Conservation (phyloP, 2,888 invertebrate genomes). For the Mesoligia furuncula region DNA sequence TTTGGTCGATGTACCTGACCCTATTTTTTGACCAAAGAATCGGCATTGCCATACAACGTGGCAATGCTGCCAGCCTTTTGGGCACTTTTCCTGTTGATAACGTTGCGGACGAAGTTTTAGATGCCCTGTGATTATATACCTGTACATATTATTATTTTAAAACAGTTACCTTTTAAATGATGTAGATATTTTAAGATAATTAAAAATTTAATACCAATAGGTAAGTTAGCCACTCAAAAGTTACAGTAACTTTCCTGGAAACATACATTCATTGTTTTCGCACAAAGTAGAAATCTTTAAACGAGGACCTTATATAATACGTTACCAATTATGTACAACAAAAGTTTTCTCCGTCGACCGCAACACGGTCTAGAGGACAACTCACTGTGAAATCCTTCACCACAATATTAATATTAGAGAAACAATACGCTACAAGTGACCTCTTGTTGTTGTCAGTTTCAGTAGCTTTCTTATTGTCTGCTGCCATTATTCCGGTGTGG, state of each 20-base stretch:
- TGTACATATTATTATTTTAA: neutral
- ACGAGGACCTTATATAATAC: slow-evolving; percentile 32
- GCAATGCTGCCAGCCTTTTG: neutral
- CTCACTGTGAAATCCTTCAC: slow-evolving; percentile 36
- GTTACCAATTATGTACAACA: slow-evolving; percentile 12
- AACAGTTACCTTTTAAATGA: neutral
- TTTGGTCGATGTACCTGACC: neutral
- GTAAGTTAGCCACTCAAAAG: neutral
- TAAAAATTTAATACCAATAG: neutral
- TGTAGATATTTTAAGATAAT: no score
- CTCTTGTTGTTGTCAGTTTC: slow-evolving; percentile 26
- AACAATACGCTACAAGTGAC: slow-evolving; percentile 52
- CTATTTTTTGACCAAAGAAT: neutral
- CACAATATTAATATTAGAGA: slow-evolving; percentile 41
- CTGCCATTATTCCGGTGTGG: slow-evolving; percentile 32
- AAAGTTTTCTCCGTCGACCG: slow-evolving; percentile 35
- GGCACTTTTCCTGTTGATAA: neutral
- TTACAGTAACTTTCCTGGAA: slow-evolving; percentile 3
- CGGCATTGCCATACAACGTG: neutral
- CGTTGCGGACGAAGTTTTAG: neutral
- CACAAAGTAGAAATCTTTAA: slow-evolving; percentile 25
- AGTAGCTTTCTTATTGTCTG: slow-evolving; percentile 21
- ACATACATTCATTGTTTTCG: slow-evolving; percentile 23
- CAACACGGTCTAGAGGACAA: slow-evolving; percentile 39
- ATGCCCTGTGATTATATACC: neutral